Evolutionary conservation across 2,113 vertebrate species (phyloP), one percentile per base, ranked within the genome.

Genomic region (Melanocharis versteri): DNA sequence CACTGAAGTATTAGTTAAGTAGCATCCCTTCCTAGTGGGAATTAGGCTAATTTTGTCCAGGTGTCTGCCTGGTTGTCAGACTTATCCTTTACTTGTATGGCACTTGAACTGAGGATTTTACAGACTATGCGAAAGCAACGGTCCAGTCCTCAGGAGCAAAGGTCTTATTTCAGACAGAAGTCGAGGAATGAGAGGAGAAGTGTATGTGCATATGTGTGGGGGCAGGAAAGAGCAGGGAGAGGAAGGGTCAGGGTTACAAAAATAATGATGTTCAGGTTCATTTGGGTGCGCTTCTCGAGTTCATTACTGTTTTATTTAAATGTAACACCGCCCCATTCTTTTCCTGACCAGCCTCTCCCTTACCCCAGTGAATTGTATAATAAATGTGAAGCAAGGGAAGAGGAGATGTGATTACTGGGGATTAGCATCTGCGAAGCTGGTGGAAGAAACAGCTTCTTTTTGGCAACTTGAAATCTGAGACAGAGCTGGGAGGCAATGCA

Each of bases 261-360:
- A 94, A 96, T 53, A 77, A 31, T 40, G 75, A 66, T 56, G 33
- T 77, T 90, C 54, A 26, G 77, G 57, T 90, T 87, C 78, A 57
- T 70, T 80, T 90, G 83, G 42, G 44, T 9, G 0, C 35, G 22
- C 0, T 39, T 68, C 77, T 75, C 64, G 69, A 69, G 40, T 73
- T 77, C 44, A 62, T 77, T 81, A 27, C 28, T 56, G 42, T 33
- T 37, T 81, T 83, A 77, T 94, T 90, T 86, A 80, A 85, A 70
- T 39, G 8, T 37, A 66, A 51, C 21, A 12, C 16, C 0, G 0
- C 10, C 27, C 37, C 9, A 1, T 50, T 69, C 64, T 83, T 84
- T 72, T 21, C 37, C 54, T 83, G 57, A 66, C 24, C 26, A 73
- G 15, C n/a, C 20, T 83, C 15, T 90, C 30, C 31, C 70, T 76